Base-by-base conservation (phyloP, 2,113 vertebrate species). In the Eclectus roratus region DNA sequence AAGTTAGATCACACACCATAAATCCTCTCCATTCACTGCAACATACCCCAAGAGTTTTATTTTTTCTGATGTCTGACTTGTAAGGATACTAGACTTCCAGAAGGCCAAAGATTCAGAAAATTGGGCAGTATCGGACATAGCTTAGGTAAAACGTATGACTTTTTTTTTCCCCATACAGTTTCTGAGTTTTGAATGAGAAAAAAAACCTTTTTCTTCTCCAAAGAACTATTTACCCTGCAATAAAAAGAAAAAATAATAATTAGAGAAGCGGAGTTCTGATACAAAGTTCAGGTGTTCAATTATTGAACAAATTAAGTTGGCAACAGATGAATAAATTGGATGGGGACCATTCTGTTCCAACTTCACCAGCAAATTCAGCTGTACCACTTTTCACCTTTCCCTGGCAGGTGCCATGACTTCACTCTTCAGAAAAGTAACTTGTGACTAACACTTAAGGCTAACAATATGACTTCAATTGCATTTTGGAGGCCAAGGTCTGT, bases 61-160 rank as follows among this genome's bases (percentile, higher is more conserved):
- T 14, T 78, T 81, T n/a, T 43, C 24, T 50, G 19, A 46, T 64
- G 37, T 47, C 24, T 37, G 15, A 44, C 11, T 49, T 60, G 6
- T 27, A 65, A 61, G 9, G 29, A 43, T 44, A 37, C 7, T 25
- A 21, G 12, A 60, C 6, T 73, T 93, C 29, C 49, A 61, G 29
- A 85, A 83, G 25, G 13, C 11, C 7, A n/a, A 74, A 76, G 18
- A 53, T 37, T n/a, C 15, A 55, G 17, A 61, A 60, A 73, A 65
- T 6, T 8, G 47, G 21, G 4, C 0, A 2, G 6, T 64, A 27
- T 11, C 60, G 10, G 10, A 27, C 55, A 79, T 2, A 39, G 6
- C 8, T 63, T 69, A 33, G 3, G 7, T 43, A 76, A 82, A 9
- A 31, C 1, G 14, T 16, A 21, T 21, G 7, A 39, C 5, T 24